Base-by-base conservation (phyloP, 2,888 invertebrate genomes). In the Pristionchus mayeri region DNA sequence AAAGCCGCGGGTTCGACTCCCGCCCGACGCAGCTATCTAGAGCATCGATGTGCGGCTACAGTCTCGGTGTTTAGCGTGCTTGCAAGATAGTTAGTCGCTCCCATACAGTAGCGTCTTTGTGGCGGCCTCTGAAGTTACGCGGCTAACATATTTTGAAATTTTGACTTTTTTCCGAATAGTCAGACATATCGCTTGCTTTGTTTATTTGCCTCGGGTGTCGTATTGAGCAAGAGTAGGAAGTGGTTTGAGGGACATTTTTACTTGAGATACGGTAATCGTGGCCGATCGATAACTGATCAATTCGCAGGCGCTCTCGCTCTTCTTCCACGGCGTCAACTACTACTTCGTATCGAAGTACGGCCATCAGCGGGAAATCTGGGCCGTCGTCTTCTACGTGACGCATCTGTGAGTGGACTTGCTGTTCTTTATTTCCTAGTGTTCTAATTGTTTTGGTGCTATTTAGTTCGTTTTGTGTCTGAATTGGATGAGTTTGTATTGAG, bases 351-450 rank as follows among this genome's bases (percentile, higher is more conserved):
- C 97, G 93, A 95, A 95, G 24, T 95, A 96, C 88, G 98, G 98
- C 0, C 96, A 96, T 89, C 98, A 98, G 93, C 96, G 97, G 6
- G 97, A 98, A 37, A 96, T 98, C 0, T 99, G 98, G 98, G 98
- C 98, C 0, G 96, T 98, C 90, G 94, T 99, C 2, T 99, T 96
- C 93, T 99, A 98, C 92, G 96, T 98, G 83, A 97, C 97, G n/a
- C 98, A 99, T 94, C 94, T 99, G 95, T 96, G 94, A 95, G 96
- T 95, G n/a, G n/a, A n/a, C n/a, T n/a, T n/a, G n/a, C n/a, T n/a
- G n/a, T n/a, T n/a, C n/a, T n/a, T n/a, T n/a, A n/a, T n/a, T n/a
- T n/a, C n/a, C n/a, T n/a, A n/a, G n/a, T n/a, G n/a, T n/a, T n/a
- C n/a, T n/a, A n/a, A n/a, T n/a, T n/a, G n/a, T n/a, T n/a, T n/a